Evolutionary conservation across 2,113 vertebrate species (phyloP).

Genomic region (Percina caprodes): DNA sequence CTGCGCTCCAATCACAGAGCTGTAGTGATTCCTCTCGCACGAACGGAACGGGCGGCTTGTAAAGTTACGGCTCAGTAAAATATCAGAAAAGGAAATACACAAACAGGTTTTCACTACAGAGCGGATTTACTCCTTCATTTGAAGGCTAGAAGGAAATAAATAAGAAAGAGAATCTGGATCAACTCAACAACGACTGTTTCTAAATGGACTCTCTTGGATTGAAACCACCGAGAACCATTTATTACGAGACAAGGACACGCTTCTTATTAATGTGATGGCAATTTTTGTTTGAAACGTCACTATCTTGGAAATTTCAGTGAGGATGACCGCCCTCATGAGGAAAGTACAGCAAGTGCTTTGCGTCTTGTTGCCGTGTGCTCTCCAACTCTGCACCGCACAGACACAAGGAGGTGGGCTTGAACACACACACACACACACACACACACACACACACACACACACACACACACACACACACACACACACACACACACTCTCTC

Average conservation of each 20-base stretch:
- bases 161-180: constrained; percentile 8
- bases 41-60: background rate
- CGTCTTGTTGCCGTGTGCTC: constrained; percentile 65
- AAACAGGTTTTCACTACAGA: background rate
- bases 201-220: constrained; percentile 22
- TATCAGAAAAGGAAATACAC: constrained; percentile 14
- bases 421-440: constrained; percentile 21
- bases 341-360: constrained; percentile 64
- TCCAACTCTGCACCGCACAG: constrained; percentile 65
- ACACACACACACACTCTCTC: background rate
- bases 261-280: background rate
- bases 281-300: constrained; percentile 12
- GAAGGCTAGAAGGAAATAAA: background rate
- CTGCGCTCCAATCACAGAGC: constrained; percentile 62
- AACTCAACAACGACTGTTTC: background rate
- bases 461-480: constrained; percentile 1
- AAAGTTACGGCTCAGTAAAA: constrained; percentile 15
- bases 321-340: constrained; percentile 42
- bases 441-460: constrained; percentile 25
- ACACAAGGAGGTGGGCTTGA: constrained; percentile 72
- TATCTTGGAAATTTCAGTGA: constrained; percentile 26
- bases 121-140: background rate
- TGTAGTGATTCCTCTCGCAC: constrained; percentile 56
- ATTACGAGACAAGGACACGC: background rate
- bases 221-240: background rate